Evolutionary conservation across 2,113 vertebrate genomes (phyloP).

Genomic region (Condylura cristata): DNA sequence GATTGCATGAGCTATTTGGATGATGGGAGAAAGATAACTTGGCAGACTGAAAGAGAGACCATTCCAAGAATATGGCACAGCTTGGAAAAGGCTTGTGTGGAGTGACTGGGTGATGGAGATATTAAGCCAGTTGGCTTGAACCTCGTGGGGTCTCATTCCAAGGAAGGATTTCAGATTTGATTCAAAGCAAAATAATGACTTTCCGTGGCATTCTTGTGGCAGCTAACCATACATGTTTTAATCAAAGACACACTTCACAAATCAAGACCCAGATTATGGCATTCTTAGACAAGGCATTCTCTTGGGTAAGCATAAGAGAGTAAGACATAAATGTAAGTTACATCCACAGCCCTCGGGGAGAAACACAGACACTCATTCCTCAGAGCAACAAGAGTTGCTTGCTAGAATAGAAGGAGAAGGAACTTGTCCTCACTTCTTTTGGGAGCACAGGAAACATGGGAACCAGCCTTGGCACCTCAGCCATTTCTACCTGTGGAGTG

Average conservation of each 20-base stretch:
- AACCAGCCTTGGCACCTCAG: rapidly evolving
- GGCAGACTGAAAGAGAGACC: slow-evolving; percentile 50
- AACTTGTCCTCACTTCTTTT: neutral
- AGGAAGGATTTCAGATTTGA: slow-evolving; percentile 70
- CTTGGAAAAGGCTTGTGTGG: slow-evolving; percentile 64
- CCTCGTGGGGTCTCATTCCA: slow-evolving; percentile 47
- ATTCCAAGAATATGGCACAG: slow-evolving; percentile 75
- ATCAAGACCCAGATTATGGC: neutral
- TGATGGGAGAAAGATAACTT: slow-evolving; percentile 71
- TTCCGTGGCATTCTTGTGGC: slow-evolving; percentile 55
- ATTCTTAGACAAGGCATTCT: neutral
- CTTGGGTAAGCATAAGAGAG: too few species aligned
- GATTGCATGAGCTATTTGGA: slow-evolving; percentile 69
- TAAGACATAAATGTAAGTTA: rapidly evolving
- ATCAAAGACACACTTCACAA: neutral
- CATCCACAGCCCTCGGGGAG: neutral
- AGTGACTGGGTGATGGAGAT: slow-evolving; percentile 63
- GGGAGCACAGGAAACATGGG: neutral
- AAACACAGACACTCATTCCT: neutral
- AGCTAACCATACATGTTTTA: slow-evolving; percentile 37
- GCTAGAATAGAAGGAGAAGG: neutral
- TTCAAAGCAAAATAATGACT: slow-evolving; percentile 75
- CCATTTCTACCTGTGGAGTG: rapidly evolving
- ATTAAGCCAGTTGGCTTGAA: slow-evolving; percentile 69
- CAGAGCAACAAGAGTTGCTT: neutral